Percentiles rank a stretch among this genome's conserved stretches.
Evolutionary conservation across 1,140 invertebrate species (phyloP).

Genomic region (Tetragonula clypearis): DNA sequence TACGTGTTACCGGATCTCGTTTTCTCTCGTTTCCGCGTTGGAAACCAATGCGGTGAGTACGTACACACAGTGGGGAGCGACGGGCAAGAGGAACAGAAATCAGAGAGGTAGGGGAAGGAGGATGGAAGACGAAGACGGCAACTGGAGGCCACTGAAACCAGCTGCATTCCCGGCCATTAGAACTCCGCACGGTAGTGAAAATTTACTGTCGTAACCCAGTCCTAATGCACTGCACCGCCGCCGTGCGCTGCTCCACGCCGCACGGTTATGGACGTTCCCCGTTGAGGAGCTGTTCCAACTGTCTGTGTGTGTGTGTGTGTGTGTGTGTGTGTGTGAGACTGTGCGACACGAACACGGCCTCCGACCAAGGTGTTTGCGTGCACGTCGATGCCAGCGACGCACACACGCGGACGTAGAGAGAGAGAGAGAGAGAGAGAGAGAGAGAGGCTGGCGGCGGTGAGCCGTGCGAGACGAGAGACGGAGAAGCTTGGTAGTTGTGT

Average conservation of each 20-base stretch:
- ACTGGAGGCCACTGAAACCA: slow-evolving; percentile 79
- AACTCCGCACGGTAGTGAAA: slow-evolving; percentile 81
- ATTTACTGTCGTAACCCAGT: slow-evolving; percentile 82
- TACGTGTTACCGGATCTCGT: background rate
- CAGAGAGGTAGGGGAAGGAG: slow-evolving; percentile 27
- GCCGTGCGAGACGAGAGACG: slow-evolving; percentile 30
- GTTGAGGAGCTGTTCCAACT: slow-evolving; percentile 52
- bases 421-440: slow-evolving; percentile 11
- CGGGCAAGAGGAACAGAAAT: slow-evolving; percentile 22
- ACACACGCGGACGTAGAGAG: slow-evolving; percentile 12
- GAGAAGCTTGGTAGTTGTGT: slow-evolving; percentile 59
- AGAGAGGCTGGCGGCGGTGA: slow-evolving; percentile 15
- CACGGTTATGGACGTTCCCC: slow-evolving; percentile 76
- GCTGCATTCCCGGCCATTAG: slow-evolving; percentile 81
- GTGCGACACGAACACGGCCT: background rate
- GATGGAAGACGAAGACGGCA: slow-evolving; percentile 57
- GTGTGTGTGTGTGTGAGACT: background rate
- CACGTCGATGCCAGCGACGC: background rate
- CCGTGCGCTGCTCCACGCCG: slow-evolving; percentile 57
- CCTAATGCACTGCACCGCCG: slow-evolving; percentile 77
- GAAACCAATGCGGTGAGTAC: slow-evolving; percentile 18
- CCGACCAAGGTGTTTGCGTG: background rate
- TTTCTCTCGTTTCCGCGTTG: slow-evolving; percentile 3
- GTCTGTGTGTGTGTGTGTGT: background rate
- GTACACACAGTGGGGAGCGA: background rate